Evolutionary conservation across 1,140 invertebrate genomes (phyloP).

Genomic region (Drosophila ogumai): DNA sequence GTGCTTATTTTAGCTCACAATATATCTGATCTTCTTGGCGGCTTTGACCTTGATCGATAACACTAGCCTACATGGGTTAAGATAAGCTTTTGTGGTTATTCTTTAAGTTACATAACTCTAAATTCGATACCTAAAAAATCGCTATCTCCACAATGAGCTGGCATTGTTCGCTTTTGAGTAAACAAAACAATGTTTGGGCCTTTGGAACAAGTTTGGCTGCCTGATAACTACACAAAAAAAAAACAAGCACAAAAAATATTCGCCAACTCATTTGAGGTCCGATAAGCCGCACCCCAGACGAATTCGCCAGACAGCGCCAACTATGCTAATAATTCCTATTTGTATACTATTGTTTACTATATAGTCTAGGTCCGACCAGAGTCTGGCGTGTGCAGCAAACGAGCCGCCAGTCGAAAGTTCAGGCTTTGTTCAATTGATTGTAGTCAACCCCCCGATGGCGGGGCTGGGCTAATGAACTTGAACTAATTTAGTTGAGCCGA

Average conservation of each 20-base stretch:
- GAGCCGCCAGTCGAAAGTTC: conserved; percentile 62
- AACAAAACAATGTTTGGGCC: conserved; percentile 38
- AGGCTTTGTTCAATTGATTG: conserved; percentile 53
- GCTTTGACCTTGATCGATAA: conserved; percentile 58
- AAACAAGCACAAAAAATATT: conserved; percentile 8
- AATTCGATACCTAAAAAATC: conserved; percentile 21
- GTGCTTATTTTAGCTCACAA: conserved; percentile 55
- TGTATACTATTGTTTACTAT: conserved; percentile 45
- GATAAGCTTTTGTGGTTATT: neutral
- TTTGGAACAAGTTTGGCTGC: conserved; percentile 13
- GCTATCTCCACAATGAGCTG: conserved; percentile 17
- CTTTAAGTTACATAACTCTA: conserved; percentile 52
- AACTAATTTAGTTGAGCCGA: conserved; percentile 55
- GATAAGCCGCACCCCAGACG: conserved; percentile 59
- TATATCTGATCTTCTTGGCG: conserved; percentile 32
- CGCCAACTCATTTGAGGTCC: conserved; percentile 47
- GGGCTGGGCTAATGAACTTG: conserved; percentile 64
- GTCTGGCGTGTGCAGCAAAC: conserved; percentile 50
- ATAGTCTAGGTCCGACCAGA: conserved; percentile 27
- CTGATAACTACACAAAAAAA: conserved; percentile 6
- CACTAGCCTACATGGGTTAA: neutral
- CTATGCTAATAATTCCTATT: conserved; percentile 43
- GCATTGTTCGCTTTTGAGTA: conserved; percentile 20
- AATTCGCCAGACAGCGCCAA: conserved; percentile 54
- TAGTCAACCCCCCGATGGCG: conserved; percentile 11